These are phyloP conservation scores for Trichonephila clavipes DNA, from an alignment of 1,140 invertebrate genomes.

Conservation along the genomic window DNA sequence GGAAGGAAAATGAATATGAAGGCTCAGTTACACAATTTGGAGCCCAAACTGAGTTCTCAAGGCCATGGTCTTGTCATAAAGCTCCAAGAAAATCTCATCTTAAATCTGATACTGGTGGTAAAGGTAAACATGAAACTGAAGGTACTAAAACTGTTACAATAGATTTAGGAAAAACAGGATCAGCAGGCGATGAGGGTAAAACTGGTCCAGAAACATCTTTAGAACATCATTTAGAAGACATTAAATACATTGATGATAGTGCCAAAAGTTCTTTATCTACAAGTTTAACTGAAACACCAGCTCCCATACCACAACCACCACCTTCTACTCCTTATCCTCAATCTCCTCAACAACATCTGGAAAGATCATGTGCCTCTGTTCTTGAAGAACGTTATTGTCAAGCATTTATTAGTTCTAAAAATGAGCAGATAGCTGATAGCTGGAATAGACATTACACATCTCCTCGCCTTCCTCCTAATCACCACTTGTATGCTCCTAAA, in stretches of 20 bases:
- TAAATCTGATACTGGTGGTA: conserved; percentile 40
- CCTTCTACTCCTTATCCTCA: conserved; percentile 29
- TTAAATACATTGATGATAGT: conserved; percentile 77
- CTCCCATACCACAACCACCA: not conserved
- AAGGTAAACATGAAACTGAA: conserved; percentile 47
- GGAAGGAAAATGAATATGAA: conserved; percentile 65
- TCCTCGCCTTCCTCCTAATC: conserved; percentile 68
- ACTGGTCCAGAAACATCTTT: conserved; percentile 33
- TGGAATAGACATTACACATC: conserved; percentile 69
- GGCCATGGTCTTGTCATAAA: conserved; percentile 57
- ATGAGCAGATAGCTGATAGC: conserved; percentile 68
- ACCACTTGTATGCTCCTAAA: conserved; percentile 63
- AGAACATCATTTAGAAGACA: conserved; percentile 66
- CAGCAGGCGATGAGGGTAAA: conserved; percentile 18
- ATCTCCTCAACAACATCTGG: conserved; percentile 60
- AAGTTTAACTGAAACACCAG: conserved; percentile 64
- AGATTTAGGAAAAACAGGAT: conserved; percentile 13
- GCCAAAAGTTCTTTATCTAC: conserved; percentile 76
- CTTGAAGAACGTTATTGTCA: conserved; percentile 74
- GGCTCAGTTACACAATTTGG: conserved; percentile 67
- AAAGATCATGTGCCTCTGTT: conserved; percentile 67
- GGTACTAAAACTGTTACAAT: conserved; percentile 8
- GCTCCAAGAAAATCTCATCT: not conserved
- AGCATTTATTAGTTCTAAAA: conserved; percentile 73
- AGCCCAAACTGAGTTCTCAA: conserved; percentile 60